These are phyloP conservation scores for Regulus satrapa DNA, from an alignment of 2,113 vertebrate genomes.

Conservation along the genomic window DNA sequence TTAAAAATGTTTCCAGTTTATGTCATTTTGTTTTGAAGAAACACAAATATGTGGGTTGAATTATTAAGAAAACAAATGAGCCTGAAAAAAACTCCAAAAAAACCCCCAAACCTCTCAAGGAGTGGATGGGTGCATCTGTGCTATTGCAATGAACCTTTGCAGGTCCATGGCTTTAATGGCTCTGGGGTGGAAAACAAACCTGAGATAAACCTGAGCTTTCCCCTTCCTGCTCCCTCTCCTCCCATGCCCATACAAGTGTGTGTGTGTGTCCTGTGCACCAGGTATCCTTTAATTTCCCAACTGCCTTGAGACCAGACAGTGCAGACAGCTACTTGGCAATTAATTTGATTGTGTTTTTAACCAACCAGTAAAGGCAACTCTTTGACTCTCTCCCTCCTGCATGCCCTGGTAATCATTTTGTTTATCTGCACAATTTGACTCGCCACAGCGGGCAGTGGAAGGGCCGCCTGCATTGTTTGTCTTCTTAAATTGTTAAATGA, in stretches of 20 bases:
- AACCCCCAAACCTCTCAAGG: neutral
- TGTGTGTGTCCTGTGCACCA: neutral
- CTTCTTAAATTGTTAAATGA: conserved; percentile 43
- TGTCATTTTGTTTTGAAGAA: conserved; percentile 50
- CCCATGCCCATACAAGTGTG: accelerated
- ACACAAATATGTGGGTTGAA: conserved; percentile 27
- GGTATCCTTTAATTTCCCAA: neutral
- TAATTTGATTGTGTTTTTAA: conserved; percentile 15
- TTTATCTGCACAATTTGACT: conserved; percentile 36
- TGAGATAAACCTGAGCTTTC: neutral
- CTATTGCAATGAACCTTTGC: neutral
- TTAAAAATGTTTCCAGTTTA: conserved; percentile 40
- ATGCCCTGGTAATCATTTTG: conserved; percentile 25
- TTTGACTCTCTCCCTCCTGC: conserved; percentile 18
- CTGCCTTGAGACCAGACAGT: neutral
- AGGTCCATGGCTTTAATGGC: neutral
- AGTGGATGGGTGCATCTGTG: neutral
- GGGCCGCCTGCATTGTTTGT: conserved; percentile 8
- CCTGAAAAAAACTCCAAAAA: too few relatives aligned
- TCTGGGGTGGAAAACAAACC: neutral
- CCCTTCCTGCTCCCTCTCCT: neutral
- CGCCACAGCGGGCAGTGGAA: neutral
- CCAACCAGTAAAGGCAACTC: neutral
- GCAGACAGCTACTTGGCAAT: neutral
- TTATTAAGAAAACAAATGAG: conserved; percentile 26